Percentiles rank a stretch among this genome's conserved stretches.
These are phyloP conservation scores for Coenonympha arcania DNA, from an alignment of 2,888 invertebrate species.

Conservation along the genomic window DNA sequence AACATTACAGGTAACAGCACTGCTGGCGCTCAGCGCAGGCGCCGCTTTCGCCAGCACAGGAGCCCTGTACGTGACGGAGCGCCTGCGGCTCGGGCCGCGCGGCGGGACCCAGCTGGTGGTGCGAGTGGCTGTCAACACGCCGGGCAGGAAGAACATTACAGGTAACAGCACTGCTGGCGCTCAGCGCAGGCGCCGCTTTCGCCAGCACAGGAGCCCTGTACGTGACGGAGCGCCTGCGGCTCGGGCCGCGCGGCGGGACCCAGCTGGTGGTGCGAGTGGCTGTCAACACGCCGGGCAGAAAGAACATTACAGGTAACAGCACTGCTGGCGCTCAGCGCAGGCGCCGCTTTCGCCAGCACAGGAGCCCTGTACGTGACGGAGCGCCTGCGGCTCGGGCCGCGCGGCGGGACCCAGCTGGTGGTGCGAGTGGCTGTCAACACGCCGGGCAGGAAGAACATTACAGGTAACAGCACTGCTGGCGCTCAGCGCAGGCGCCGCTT, in stretches of 20 bases:
- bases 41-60: slow-evolving; percentile 79
- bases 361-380: slow-evolving; percentile 79
- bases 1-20: slow-evolving; percentile 80
- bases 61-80: slow-evolving; percentile 77
- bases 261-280: slow-evolving; percentile 77
- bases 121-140: slow-evolving; percentile 75
- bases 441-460: slow-evolving; percentile 78
- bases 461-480: slow-evolving; percentile 55
- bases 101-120: slow-evolving; percentile 79
- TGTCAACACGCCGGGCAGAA: slow-evolving; percentile 76
- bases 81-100: slow-evolving; percentile 76
- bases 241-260: slow-evolving; percentile 79
- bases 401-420: slow-evolving; percentile 78
- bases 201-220: slow-evolving; percentile 78
- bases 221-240: slow-evolving; percentile 76
- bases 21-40: slow-evolving; percentile 77
- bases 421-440: slow-evolving; percentile 77
- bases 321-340: not conserved
- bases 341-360: slow-evolving; percentile 75
- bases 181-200: slow-evolving; percentile 79
- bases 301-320: slow-evolving; percentile 77
- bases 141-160: slow-evolving; percentile 78
- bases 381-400: slow-evolving; percentile 76
- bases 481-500: slow-evolving; percentile 48
- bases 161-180: slow-evolving; percentile 77